Base-by-base conservation (phyloP, 2,888 invertebrate species). In the Scelioninae gen. 1 region DNA sequence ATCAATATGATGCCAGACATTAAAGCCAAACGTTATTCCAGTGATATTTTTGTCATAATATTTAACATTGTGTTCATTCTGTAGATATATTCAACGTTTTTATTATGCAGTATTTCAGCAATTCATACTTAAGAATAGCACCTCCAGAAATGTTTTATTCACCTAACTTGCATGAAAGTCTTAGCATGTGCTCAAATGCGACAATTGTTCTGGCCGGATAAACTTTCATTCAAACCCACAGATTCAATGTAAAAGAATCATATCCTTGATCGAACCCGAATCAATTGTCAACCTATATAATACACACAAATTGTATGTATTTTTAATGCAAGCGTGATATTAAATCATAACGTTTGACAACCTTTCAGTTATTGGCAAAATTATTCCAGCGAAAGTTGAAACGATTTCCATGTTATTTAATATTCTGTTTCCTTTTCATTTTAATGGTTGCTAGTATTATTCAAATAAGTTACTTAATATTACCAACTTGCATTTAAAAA, bases 181-280 rank as follows among this genome's bases (percentile, higher is more conserved):
- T 53, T 53, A 53, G 11, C 53, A 31, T 31, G 38, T 38, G 16
- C 56, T 56, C 34, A 16, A 56, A 56, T 56, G 38, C 31, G 38
- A 56, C 15, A 10, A 56, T 15, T 56, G 15, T 38, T 56, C 38
- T 32, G 38, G 34, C 10, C 8, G 56, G 38, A 3, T 38, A 16
- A 56, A 38, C 6, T 13, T 38, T 56, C 38, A 56, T 56, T 56
- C 56, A 38, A 56, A 56, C 38, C 16, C 38, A 13, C 15, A 38
- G 38, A 56, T 56, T 56, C 56, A 38, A 56, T 34, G 38, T 56
- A 56, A 56, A 56, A 38, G 56, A 56, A 56, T 56, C 56, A 56
- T 56, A 38, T 38, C 56, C 15, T 38, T 38, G 56, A 56, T 38
- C 56, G 56, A 11, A n/a, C n/a, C n/a, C n/a, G n/a, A n/a, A n/a